These are phyloP conservation scores for Lepus europaeus DNA, from an alignment of 2,113 vertebrate genomes.

Conservation along the genomic window DNA sequence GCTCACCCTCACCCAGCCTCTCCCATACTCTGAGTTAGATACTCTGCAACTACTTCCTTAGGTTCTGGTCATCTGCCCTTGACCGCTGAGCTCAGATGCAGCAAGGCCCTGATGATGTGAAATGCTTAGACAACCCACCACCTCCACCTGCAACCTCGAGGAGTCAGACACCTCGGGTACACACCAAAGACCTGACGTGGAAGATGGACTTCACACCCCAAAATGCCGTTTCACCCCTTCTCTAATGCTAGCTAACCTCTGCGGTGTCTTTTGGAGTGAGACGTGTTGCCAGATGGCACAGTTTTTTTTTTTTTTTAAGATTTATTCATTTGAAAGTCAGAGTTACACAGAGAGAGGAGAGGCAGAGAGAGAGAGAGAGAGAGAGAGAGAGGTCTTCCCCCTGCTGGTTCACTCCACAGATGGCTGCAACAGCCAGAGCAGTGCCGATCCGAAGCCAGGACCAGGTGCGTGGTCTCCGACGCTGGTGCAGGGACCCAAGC, in stretches of 20 bases:
- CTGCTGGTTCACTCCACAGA: too few species aligned
- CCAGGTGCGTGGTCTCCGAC: too few species aligned
- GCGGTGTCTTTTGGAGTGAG: slow-evolving; percentile 61
- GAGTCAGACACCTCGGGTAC: not conserved
- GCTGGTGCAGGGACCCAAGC: too few species aligned
- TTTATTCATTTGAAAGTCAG: too few species aligned
- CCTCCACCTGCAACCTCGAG: not conserved
- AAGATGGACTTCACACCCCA: not conserved
- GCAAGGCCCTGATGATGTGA: not conserved
- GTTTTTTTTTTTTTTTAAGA: slow-evolving; percentile 21
- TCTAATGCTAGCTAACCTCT: not conserved
- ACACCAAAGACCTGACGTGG: slow-evolving; percentile 49
- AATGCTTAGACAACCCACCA: not conserved
- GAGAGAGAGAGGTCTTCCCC: too few species aligned
- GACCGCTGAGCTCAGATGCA: slow-evolving; percentile 82
- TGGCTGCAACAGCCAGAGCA: too few species aligned
- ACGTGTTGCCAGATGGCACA: slow-evolving; percentile 77
- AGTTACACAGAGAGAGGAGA: too few species aligned
- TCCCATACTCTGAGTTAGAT: slow-evolving; percentile 56
- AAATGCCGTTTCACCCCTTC: slow-evolving; percentile 49
- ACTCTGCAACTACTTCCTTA: slow-evolving; percentile 88
- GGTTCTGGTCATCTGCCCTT: slow-evolving; percentile 91
- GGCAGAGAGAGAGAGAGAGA: too few species aligned
- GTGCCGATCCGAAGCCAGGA: too few species aligned
- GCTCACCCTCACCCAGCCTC: accelerated